phyloP scores from a whole-genome alignment of 1,140 invertebrate genomes.

The Thaumetopoea pityocampa region DNA sequence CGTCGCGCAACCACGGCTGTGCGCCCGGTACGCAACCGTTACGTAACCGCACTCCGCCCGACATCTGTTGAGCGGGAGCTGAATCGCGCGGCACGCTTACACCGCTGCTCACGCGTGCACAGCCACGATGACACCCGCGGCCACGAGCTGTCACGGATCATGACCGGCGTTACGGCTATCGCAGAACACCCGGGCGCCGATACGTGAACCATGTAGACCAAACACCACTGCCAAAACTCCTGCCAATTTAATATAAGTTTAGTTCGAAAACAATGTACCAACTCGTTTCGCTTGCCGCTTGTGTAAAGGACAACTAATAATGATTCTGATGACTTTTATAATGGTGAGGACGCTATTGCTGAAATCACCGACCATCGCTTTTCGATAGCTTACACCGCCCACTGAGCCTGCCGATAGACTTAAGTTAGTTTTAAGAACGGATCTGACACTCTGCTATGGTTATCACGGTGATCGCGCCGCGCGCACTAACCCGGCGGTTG shows the following conservation, averaged over 20 bases:
- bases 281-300: conserved; percentile 38
- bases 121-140: conserved; percentile 43
- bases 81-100: conserved; percentile 54
- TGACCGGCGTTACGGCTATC: conserved; percentile 33
- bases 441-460: conserved; percentile 28
- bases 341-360: conserved; percentile 15
- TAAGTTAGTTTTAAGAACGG: conserved; percentile 40
- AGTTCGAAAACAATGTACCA: conserved; percentile 28
- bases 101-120: conserved; percentile 51
- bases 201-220: conserved; percentile 40
- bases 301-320: conserved; percentile 11
- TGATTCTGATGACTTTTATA: background rate
- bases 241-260: conserved; percentile 52
- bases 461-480: conserved; percentile 23
- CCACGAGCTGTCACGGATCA: conserved; percentile 16
- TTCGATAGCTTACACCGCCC: conserved; percentile 42
- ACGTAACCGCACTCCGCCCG: conserved; percentile 60
- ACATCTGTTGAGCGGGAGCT: conserved; percentile 64
- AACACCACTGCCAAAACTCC: conserved; percentile 46
- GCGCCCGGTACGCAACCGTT: conserved; percentile 48
- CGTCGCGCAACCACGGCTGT: conserved; percentile 47
- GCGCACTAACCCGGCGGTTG: conserved; percentile 20
- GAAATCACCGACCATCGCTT: conserved; percentile 22
- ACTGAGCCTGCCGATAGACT: conserved; percentile 42
- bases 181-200: conserved; percentile 30